Evolutionary conservation across 1,140 invertebrate species (phyloP), one percentile per base, ranked within the genome.

Genomic region (Leucophenga varia): DNA sequence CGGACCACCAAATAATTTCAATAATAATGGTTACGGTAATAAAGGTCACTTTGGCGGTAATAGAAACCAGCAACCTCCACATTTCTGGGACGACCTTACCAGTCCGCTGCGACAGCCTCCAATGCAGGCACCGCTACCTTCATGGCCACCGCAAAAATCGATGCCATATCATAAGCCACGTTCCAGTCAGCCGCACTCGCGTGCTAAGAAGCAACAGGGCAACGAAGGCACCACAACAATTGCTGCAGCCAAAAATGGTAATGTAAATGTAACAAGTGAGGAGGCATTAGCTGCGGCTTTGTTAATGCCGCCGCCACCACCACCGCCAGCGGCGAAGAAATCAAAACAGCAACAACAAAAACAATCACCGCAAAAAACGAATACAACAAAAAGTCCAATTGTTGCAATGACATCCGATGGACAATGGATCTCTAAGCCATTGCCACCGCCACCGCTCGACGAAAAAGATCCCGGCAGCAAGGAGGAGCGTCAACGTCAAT

Each of bases 31-130:
- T 2, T 16, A 28, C 1, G 45, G 52, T 14, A 30, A 28, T 2
- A 42, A 36, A 21, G 17, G 12, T 13, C 25, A 31, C 19, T 14
- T 8, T n/a, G 19, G 35, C n/a, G 41, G 37, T 9, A 35, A 52
- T 41, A 22, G 17, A 38, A 40, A 2, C 48, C 48, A 3, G 39
- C 59, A 67, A 28, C 64, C 63, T 10, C 63, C 63, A 1, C 63
- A 64, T 1, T 67, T 67, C 30, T 67, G 63, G 63, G 63, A 68
- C 25, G 63, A 67, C 21, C 63, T 67, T 64, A 68, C 68, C 59
- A 57, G 64, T 20, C 63, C 63, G 1, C 49, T 47, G 10, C 56
- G 46, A 18, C 47, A 49, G 0, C 48, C 64, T 10, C 63, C 63
- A 8, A 67, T 67, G 3, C 63, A 67, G 19, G 64, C 64, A 1